A percentile compares a stretch with the other conserved stretches of the same genome.
Evolutionary conservation across 1,140 invertebrate species (phyloP).

Genomic region (Trichoplusia ni): DNA sequence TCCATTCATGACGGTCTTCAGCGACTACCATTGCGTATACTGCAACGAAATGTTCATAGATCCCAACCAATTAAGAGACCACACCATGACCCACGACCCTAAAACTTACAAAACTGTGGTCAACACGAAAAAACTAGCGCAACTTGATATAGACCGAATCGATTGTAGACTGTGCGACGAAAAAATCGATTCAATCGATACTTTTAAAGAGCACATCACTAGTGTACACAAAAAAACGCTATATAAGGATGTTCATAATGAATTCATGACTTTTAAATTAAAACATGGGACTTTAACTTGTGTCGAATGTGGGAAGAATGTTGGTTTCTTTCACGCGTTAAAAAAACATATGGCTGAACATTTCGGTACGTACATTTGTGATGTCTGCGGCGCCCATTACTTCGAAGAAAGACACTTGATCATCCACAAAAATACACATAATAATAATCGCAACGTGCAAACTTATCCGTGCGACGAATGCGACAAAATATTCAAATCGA

Average conservation of each 20-base stretch:
- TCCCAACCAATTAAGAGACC: slow-evolving; percentile 57
- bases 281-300: slow-evolving; percentile 43
- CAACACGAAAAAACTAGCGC: slow-evolving; percentile 62
- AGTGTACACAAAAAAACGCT: slow-evolving; percentile 41
- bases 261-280: slow-evolving; percentile 51
- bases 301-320: slow-evolving; percentile 46
- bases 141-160: slow-evolving; percentile 67
- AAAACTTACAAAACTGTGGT: slow-evolving; percentile 56
- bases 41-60: slow-evolving; percentile 68
- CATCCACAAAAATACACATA: slow-evolving; percentile 22
- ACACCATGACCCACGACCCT: slow-evolving; percentile 62
- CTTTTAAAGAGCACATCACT: slow-evolving; percentile 58
- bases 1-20: slow-evolving; percentile 64
- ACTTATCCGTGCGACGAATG: slow-evolving; percentile 57
- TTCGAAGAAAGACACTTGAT: slow-evolving; percentile 30
- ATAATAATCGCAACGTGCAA: not conserved
- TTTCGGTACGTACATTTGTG: slow-evolving; percentile 69
- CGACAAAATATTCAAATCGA: slow-evolving; percentile 67
- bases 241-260: slow-evolving; percentile 38
- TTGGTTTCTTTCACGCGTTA: slow-evolving; percentile 64
- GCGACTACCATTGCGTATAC: slow-evolving; percentile 71
- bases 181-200: slow-evolving; percentile 61
- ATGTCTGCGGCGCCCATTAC: slow-evolving; percentile 59
- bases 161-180: slow-evolving; percentile 62
- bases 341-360: slow-evolving; percentile 73